Conservation (phyloP, 2,797 vertebrate genomes). For the Ammospiza maritima region DNA sequence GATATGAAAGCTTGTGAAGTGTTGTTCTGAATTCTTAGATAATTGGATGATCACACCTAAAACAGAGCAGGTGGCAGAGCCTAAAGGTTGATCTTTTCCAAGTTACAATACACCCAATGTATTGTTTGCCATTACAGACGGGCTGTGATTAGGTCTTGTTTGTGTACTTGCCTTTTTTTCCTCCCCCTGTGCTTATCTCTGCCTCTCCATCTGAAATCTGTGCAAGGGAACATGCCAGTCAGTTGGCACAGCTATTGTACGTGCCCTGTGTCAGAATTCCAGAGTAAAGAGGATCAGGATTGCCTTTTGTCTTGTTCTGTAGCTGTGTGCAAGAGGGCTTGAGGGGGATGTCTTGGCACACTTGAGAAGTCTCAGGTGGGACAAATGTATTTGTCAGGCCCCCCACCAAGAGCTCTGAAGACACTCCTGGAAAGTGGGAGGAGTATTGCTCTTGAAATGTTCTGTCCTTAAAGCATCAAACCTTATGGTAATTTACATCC, state of each 20-base stretch:
- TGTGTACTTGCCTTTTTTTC: background rate
- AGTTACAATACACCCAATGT: background rate
- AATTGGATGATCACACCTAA: background rate
- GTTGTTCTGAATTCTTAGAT: background rate
- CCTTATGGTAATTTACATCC: background rate
- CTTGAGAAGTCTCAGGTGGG: background rate
- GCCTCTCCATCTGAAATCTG: background rate
- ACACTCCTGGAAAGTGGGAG: background rate
- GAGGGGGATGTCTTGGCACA: background rate
- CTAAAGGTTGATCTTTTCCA: background rate
- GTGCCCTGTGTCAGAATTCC: background rate
- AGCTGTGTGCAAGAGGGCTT: background rate
- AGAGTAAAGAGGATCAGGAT: background rate
- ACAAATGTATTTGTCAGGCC: background rate
- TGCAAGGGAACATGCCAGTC: background rate
- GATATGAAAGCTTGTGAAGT: background rate
- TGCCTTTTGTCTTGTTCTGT: background rate
- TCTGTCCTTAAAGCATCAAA: background rate
- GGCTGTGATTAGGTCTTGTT: background rate
- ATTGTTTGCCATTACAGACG: background rate
- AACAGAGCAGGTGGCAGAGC: background rate
- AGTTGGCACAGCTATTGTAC: background rate
- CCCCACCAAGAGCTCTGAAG: background rate
- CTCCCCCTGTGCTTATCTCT: background rate
- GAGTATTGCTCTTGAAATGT: background rate